phyloP scores from a whole-genome alignment of 1,140 invertebrate species.

The Atta texana region DNA sequence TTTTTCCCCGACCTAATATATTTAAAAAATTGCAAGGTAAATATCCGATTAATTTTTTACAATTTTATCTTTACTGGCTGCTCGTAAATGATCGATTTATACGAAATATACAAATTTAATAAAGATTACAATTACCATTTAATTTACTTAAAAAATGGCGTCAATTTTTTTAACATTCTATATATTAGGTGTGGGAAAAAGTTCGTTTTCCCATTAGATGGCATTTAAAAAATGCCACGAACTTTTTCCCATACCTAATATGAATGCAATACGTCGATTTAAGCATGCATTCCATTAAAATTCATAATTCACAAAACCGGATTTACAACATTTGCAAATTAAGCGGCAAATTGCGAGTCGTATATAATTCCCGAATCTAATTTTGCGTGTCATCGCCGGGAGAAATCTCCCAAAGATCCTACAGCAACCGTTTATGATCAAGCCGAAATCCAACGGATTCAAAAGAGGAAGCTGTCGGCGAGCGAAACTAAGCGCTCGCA shows the following conservation, averaged over 20 bases:
- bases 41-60: neutral
- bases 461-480: constrained; percentile 59
- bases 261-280: constrained; percentile 13
- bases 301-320: constrained; percentile 23
- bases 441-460: constrained; percentile 30
- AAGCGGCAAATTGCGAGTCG: constrained; percentile 35
- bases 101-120: neutral
- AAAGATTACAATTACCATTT: neutral
- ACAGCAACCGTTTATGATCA: constrained; percentile 29
- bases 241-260: too few species aligned
- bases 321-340: constrained; percentile 19
- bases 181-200: too few species aligned
- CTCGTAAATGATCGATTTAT: neutral
- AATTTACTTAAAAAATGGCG: neutral
- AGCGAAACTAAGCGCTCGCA: constrained; percentile 55
- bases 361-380: constrained; percentile 50
- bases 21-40: neutral
- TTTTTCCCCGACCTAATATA: neutral
- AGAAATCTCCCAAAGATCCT: constrained; percentile 30
- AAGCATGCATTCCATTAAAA: neutral
- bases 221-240: too few species aligned
- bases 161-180: neutral
- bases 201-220: too few species aligned
- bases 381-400: constrained; percentile 26
- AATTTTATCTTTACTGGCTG: neutral